Percentiles rank a stretch among this genome's conserved stretches.
Conservation (phyloP, 2,797 vertebrate species). For the Nannoperca obscura region DNA sequence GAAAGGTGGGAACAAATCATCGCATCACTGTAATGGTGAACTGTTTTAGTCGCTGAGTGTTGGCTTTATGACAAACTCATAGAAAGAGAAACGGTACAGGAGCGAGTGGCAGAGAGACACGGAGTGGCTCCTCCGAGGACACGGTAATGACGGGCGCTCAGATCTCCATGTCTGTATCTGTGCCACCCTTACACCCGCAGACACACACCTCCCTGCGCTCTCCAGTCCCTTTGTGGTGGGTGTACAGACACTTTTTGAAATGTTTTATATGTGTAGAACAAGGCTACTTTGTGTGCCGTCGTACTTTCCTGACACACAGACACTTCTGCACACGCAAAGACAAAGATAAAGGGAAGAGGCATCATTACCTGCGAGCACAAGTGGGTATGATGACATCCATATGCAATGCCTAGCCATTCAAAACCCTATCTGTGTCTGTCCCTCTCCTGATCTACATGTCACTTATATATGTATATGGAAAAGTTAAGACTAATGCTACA, state of each 20-base stretch:
- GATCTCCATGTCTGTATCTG: conserved; percentile 22
- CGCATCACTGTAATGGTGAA: not conserved
- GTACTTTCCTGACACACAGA: conserved; percentile 39
- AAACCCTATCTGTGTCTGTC: not conserved
- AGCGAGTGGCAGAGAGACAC: conserved; percentile 2
- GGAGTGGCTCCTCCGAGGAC: conserved; percentile 32
- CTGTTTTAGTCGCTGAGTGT: not conserved
- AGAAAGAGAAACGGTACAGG: not conserved
- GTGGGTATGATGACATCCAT: conserved; percentile 62
- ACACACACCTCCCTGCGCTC: conserved; percentile 10
- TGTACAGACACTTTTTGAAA: conserved; percentile 33
- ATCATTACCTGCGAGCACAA: conserved; percentile 63
- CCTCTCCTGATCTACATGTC: conserved; percentile 1
- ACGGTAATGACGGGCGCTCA: conserved; percentile 10
- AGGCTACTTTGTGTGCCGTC: conserved; percentile 42
- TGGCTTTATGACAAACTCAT: not conserved
- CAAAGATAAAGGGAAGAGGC: conserved; percentile 47
- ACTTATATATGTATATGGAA: conserved; percentile 2
- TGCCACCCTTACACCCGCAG: not conserved
- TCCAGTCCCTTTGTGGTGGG: conserved; percentile 16
- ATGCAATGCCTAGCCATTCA: conserved; percentile 47
- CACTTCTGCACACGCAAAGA: conserved; percentile 23
- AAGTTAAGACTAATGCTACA: not conserved
- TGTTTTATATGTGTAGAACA: conserved; percentile 52
- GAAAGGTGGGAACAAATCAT: not conserved